Conservation (phyloP, 2,888 invertebrate genomes). For the Tipula confusa region DNA sequence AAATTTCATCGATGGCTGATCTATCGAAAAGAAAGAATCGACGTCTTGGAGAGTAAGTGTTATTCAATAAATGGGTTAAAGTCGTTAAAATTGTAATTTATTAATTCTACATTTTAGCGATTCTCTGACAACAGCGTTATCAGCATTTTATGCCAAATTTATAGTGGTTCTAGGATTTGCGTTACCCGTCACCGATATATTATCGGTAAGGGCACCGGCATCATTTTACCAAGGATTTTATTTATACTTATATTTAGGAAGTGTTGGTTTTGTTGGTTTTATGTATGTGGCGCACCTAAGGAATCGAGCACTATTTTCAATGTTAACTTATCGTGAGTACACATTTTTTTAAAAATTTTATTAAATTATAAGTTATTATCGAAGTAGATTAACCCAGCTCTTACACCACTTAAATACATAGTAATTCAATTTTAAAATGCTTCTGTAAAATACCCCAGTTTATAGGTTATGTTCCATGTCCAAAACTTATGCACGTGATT, state of each 20-base stretch:
- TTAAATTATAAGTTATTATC: too few species aligned
- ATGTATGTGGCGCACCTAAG: slow-evolving; percentile 60
- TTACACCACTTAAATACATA: too few species aligned
- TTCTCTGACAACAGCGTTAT: slow-evolving; percentile 61
- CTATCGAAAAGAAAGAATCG: slow-evolving; percentile 33
- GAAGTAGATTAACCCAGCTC: too few species aligned
- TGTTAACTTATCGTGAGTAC: slow-evolving; percentile 44
- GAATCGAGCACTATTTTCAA: slow-evolving; percentile 55
- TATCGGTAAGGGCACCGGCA: slow-evolving; percentile 63
- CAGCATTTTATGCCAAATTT: slow-evolving; percentile 73
- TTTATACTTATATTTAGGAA: slow-evolving; percentile 67
- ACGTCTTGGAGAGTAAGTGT: slow-evolving; percentile 29
- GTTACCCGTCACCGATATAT: slow-evolving; percentile 74
- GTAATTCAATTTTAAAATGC: too few species aligned
- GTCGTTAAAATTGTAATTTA: too few species aligned
- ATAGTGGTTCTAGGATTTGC: slow-evolving; percentile 72
- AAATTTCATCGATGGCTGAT: not conserved
- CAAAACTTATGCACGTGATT: too few species aligned
- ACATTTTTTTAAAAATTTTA: too few species aligned
- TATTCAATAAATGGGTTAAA: too few species aligned
- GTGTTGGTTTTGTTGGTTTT: slow-evolving; percentile 64
- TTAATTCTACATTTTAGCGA: slow-evolving; percentile 51
- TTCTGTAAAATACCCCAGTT: too few species aligned
- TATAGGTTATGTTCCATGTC: too few species aligned
- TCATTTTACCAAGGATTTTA: slow-evolving; percentile 64